These are phyloP conservation scores for Nothocercus julius DNA, from an alignment of 2,113 vertebrate species.

Conservation along the genomic window DNA sequence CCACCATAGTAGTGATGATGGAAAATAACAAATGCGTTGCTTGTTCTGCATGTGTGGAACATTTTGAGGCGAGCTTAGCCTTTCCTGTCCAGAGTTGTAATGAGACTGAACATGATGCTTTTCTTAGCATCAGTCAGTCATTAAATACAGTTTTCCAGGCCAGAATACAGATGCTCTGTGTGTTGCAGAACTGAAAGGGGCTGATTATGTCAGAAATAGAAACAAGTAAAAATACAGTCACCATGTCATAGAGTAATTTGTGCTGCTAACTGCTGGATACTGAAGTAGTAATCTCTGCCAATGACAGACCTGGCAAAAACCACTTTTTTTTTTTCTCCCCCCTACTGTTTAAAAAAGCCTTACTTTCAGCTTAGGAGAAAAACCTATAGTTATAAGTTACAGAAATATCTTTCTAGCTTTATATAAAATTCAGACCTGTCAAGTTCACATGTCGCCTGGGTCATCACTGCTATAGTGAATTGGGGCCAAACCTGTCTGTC, in stretches of 20 bases:
- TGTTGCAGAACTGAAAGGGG: neutral
- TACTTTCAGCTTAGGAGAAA: neutral
- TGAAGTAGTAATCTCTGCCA: neutral
- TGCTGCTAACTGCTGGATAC: constrained; percentile 10
- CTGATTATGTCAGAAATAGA: constrained; percentile 48
- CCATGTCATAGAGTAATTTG: neutral
- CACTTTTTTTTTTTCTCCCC: neutral
- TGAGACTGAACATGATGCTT: neutral
- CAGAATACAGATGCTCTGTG: neutral
- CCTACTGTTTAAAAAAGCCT: neutral
- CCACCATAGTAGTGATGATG: neutral
- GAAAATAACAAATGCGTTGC: neutral
- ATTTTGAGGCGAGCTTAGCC: neutral
- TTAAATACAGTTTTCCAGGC: neutral
- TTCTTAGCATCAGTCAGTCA: neutral
- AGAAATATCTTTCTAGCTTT: neutral
- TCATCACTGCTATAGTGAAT: fast-evolving
- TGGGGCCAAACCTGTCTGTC: neutral
- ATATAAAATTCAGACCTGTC: neutral
- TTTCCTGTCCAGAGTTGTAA: neutral
- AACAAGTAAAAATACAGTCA: neutral
- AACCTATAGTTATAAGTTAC: constrained; percentile 10
- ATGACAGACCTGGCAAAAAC: constrained; percentile 25
- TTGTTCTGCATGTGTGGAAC: neutral
- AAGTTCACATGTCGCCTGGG: neutral